phyloP scores from a whole-genome alignment of 2,113 vertebrate species.

The Ardeotis arabs region DNA sequence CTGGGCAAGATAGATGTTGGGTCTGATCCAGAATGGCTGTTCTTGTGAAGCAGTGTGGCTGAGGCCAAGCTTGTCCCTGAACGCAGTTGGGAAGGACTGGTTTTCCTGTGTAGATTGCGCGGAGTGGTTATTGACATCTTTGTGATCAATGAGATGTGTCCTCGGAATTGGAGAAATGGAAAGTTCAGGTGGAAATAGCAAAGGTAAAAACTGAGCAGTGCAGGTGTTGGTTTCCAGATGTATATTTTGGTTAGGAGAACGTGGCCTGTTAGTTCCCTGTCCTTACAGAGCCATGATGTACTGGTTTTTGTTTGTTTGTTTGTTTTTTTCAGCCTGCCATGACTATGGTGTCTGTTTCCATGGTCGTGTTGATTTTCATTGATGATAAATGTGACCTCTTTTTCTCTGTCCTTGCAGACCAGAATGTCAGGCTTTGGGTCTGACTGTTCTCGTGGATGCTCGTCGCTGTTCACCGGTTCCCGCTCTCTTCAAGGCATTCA shows the following conservation, averaged over 20 bases:
- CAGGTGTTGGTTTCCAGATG: neutral
- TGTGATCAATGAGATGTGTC: neutral
- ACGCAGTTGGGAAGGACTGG: neutral
- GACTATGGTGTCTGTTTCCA: neutral
- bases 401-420: slow-evolving; percentile 69
- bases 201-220: neutral
- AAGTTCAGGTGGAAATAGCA: neutral
- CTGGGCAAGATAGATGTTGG: neutral
- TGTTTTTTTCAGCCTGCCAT: neutral
- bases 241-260: neutral
- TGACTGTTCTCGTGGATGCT: slow-evolving; percentile 85
- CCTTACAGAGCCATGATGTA: neutral
- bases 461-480: slow-evolving; percentile 76
- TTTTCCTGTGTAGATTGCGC: neutral
- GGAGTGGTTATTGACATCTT: neutral
- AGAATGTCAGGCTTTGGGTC: slow-evolving; percentile 76
- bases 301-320: neutral
- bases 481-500: slow-evolving; percentile 77
- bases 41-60: neutral
- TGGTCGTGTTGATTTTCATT: neutral
- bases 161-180: neutral
- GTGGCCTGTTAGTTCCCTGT: neutral
- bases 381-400: neutral
- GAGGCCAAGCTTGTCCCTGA: neutral
- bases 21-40: neutral